Percentiles rank a stretch among this genome's conserved stretches.
phyloP scores from a whole-genome alignment of 2,797 vertebrate genomes.

The Gymnoscopelus braueri region DNA sequence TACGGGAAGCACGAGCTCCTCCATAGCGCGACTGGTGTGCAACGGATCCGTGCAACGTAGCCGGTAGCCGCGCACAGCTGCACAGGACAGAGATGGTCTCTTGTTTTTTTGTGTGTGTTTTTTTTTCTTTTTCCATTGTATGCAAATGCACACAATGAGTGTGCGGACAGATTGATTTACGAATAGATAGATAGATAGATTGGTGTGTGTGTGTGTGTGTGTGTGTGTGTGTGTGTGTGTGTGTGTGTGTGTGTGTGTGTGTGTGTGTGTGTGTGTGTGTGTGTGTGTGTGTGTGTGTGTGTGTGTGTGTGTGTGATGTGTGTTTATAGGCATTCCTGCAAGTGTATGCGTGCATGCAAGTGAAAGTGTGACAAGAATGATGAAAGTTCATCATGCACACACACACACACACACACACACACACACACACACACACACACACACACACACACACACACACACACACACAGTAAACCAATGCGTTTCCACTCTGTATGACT shows the following conservation, averaged over 20 bases:
- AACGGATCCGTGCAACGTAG: not conserved
- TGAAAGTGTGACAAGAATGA: no score
- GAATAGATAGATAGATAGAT: slow-evolving; percentile 11
- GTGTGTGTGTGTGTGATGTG: not conserved
- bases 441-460: not conserved
- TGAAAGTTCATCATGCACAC: not conserved
- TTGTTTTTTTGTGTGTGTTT: no score
- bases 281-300: not conserved
- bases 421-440: slow-evolving; percentile 7
- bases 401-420: slow-evolving; percentile 2
- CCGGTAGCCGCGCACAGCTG: not conserved
- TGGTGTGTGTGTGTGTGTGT: not conserved
- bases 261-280: not conserved
- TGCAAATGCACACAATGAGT: slow-evolving; percentile 17
- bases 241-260: not conserved
- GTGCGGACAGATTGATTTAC: slow-evolving; percentile 21
- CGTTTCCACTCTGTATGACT: no score
- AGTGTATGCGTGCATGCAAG: no score
- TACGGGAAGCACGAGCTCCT: slow-evolving; percentile 68
- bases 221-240: slow-evolving; percentile 2
- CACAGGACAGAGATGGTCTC: no score
- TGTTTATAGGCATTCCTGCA: no score
- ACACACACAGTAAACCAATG: not conserved
- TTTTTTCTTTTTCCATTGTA: slow-evolving; percentile 32
- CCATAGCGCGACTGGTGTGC: slow-evolving; percentile 18